phyloP scores from a whole-genome alignment of 1,140 invertebrate species.

The Neodiprion pinetum region DNA sequence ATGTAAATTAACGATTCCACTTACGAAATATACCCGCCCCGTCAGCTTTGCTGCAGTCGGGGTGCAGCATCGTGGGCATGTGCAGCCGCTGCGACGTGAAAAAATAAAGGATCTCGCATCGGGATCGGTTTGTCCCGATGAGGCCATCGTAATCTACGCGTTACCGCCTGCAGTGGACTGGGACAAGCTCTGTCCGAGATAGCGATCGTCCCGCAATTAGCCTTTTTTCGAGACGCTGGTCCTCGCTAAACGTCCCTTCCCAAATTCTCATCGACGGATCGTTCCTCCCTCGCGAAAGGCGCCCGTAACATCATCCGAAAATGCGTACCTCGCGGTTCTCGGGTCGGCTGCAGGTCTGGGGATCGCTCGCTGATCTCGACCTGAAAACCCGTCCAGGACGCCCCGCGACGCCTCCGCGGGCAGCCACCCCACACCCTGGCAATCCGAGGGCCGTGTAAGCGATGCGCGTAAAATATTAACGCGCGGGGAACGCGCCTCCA shows the following conservation, averaged over 20 bases:
- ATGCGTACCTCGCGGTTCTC: neutral
- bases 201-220: too few species aligned
- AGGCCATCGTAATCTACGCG: too few species aligned
- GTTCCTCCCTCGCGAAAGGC: neutral
- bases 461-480: constrained; percentile 55
- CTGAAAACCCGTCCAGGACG: neutral
- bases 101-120: neutral
- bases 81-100: neutral
- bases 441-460: constrained; percentile 40
- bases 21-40: neutral
- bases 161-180: too few species aligned
- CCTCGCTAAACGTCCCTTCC: neutral
- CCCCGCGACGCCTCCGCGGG: neutral
- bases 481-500: constrained; percentile 23
- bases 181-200: too few species aligned
- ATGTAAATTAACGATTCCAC: constrained; percentile 7
- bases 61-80: neutral
- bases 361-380: neutral
- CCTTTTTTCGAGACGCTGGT: neutral
- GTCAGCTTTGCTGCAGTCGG: neutral
- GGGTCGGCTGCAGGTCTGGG: neutral
- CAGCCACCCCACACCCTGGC: constrained; percentile 26
- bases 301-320: neutral
- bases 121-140: neutral
- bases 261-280: neutral